Conservation (phyloP, 1,140 invertebrate genomes). For the Oedothorax gibbosus region DNA sequence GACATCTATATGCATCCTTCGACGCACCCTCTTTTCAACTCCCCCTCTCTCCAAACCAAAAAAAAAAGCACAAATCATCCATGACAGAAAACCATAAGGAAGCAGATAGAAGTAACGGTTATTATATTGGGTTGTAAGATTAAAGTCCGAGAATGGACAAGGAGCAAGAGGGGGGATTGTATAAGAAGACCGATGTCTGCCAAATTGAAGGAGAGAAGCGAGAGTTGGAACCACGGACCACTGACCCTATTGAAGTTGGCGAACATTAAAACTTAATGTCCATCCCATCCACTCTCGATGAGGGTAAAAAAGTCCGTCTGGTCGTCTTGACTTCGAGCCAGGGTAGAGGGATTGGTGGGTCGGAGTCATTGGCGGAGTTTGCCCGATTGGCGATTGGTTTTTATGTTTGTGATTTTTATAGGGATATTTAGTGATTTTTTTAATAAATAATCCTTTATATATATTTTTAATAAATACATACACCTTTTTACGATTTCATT, state of each 20-base stretch:
- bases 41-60: neutral
- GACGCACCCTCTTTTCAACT: too few relatives aligned
- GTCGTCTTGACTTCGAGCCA: constrained; percentile 43
- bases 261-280: constrained; percentile 53
- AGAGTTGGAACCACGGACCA: constrained; percentile 45
- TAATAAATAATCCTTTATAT: too few relatives aligned
- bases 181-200: too few relatives aligned
- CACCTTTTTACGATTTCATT: too few relatives aligned
- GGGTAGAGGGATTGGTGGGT: neutral
- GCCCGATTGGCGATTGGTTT: too few relatives aligned
- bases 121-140: neutral
- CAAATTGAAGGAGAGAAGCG: constrained; percentile 3
- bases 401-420: too few relatives aligned
- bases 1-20: too few relatives aligned
- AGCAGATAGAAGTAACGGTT: constrained; percentile 1
- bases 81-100: constrained; percentile 2
- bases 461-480: too few relatives aligned
- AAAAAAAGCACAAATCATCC: neutral
- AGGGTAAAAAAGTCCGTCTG: neutral
- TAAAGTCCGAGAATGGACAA: neutral
- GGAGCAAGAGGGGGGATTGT: neutral
- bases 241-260: constrained; percentile 46
- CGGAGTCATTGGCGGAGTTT: too few relatives aligned
- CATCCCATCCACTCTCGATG: constrained; percentile 1
- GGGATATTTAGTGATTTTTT: too few relatives aligned